Evolutionary conservation across 2,113 vertebrate genomes (phyloP).

Genomic region (Agapornis roseicollis): DNA sequence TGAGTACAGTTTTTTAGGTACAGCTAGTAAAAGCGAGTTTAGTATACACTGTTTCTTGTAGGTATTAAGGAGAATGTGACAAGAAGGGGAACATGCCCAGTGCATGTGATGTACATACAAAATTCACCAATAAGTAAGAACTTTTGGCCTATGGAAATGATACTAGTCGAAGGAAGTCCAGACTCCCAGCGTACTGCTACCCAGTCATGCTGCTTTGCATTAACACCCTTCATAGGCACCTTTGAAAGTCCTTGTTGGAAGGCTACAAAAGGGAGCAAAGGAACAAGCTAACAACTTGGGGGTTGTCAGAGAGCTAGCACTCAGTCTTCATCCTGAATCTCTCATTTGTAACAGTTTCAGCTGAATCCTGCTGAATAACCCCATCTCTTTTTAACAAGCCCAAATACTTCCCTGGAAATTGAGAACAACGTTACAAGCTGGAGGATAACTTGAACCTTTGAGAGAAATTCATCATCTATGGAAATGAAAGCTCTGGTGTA

Average conservation of each 20-base stretch:
- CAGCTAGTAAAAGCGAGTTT: neutral
- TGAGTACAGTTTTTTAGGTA: neutral
- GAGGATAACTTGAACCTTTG: neutral
- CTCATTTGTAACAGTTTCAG: neutral
- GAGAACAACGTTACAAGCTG: neutral
- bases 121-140: neutral
- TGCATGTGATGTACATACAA: neutral
- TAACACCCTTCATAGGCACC: fast-evolving
- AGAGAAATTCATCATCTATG: neutral
- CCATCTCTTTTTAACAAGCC: neutral
- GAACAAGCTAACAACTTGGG: neutral
- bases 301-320: neutral
- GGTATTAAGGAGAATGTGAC: neutral
- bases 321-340: neutral
- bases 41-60: neutral
- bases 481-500: neutral
- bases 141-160: neutral
- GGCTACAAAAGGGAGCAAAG: neutral
- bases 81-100: neutral
- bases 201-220: neutral
- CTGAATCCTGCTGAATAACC: neutral
- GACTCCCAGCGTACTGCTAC: neutral
- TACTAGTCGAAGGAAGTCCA: neutral
- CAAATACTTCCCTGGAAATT: neutral
- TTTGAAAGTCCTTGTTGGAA: neutral